Evolutionary conservation across 2,113 vertebrate species (phyloP).

Genomic region (Trochalopteron elliotii): DNA sequence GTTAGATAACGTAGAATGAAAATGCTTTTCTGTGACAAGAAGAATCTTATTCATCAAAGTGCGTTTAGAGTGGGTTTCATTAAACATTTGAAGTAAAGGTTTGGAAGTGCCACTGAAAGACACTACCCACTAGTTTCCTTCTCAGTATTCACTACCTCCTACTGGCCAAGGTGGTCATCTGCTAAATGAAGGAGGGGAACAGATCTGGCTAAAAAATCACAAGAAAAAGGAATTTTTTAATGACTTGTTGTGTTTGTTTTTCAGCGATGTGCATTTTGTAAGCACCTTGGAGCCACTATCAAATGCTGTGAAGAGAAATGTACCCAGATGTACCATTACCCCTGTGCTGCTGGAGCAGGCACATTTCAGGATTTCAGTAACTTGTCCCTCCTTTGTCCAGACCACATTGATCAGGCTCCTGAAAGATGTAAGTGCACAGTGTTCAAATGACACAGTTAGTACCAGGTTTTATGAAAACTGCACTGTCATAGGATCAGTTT

Average conservation of each 20-base stretch:
- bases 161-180: neutral
- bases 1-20: neutral
- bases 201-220: neutral
- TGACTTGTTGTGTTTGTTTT: neutral
- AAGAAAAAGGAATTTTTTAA: neutral
- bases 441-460: neutral
- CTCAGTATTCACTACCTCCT: neutral
- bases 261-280: conserved; percentile 94
- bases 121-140: neutral
- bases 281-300: conserved; percentile 93
- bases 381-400: conserved; percentile 92
- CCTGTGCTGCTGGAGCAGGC: conserved; percentile 92
- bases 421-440: conserved; percentile 85
- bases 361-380: conserved; percentile 89
- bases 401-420: conserved; percentile 92
- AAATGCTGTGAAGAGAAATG: conserved; percentile 91
- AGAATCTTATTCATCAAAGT: neutral
- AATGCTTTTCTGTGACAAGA: neutral
- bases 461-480: neutral
- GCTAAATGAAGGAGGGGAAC: neutral
- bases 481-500: neutral
- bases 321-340: conserved; percentile 91
- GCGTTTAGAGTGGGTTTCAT: neutral
- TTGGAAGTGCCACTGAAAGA: neutral
- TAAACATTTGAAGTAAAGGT: neutral